phyloP scores from a whole-genome alignment of 2,888 invertebrate genomes.

The Barypeithes pellucidus region DNA sequence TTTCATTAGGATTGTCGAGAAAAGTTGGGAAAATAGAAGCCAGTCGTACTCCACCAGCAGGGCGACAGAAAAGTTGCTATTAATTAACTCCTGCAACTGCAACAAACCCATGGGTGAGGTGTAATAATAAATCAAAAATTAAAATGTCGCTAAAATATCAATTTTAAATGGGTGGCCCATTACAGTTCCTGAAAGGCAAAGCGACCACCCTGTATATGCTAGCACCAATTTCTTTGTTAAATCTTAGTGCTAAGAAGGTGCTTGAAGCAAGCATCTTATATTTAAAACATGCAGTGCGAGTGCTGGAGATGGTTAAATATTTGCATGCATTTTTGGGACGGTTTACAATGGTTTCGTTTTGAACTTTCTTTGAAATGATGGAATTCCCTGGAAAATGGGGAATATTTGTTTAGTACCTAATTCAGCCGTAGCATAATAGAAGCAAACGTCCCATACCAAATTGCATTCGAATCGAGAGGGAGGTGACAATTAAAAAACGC shows the following conservation, averaged over 20 bases:
- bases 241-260: conserved; percentile 35
- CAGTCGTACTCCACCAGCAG: not conserved
- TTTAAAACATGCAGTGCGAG: conserved; percentile 54
- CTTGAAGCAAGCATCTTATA: conserved; percentile 36
- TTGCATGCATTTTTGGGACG: conserved; percentile 37
- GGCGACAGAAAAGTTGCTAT: not conserved
- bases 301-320: conserved; percentile 33
- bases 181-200: no score
- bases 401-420: no score
- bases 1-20: not conserved
- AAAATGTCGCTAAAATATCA: no score
- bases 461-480: no score
- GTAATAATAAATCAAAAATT: no score
- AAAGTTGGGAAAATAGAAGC: not conserved
- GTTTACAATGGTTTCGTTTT: conserved; percentile 30
- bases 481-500: not conserved
- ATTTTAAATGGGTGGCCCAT: no score
- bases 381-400: no score
- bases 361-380: not conserved
- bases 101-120: no score
- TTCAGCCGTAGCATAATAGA: no score
- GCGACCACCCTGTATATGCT: not conserved
- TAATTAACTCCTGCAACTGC: no score
- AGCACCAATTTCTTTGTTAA: conserved; percentile 5
- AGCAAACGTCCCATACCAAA: no score